Evolutionary conservation across 2,797 vertebrate species (phyloP).

Genomic region (Pseudocheirus occidentalis): DNA sequence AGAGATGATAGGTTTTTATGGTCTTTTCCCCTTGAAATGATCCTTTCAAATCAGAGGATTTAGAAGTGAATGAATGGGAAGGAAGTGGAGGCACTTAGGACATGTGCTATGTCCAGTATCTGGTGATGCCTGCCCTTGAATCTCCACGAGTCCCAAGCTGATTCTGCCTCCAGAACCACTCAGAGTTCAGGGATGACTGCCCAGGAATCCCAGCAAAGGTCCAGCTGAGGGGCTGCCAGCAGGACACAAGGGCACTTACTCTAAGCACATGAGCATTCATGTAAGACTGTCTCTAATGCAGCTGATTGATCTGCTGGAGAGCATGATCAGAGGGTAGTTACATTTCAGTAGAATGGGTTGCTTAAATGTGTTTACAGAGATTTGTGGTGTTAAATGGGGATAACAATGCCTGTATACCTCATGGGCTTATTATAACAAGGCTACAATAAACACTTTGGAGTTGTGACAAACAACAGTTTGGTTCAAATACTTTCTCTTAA

Average conservation of each 20-base stretch:
- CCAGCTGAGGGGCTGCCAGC: neutral
- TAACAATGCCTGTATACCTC: neutral
- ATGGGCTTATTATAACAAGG: neutral
- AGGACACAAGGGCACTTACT: neutral
- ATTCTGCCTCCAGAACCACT: neutral
- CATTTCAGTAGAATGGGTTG: neutral
- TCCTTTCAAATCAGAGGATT: neutral
- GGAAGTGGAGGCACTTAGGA: neutral
- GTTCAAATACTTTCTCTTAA: neutral
- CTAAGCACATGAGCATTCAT: neutral
- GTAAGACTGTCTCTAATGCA: neutral
- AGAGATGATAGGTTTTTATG: accelerated
- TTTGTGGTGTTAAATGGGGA: neutral
- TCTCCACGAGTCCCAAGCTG: neutral
- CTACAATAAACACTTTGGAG: neutral
- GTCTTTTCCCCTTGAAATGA: neutral
- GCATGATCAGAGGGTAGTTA: neutral
- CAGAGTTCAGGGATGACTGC: neutral
- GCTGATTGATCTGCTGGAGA: neutral
- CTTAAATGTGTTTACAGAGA: neutral
- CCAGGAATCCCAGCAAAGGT: neutral
- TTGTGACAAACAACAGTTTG: neutral
- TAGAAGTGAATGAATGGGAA: neutral
- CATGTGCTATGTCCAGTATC: neutral
- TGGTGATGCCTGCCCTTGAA: neutral